These are phyloP conservation scores for Brachyhypopomus occidentalis DNA, from an alignment of 2,113 vertebrate species.

Conservation along the genomic window DNA sequence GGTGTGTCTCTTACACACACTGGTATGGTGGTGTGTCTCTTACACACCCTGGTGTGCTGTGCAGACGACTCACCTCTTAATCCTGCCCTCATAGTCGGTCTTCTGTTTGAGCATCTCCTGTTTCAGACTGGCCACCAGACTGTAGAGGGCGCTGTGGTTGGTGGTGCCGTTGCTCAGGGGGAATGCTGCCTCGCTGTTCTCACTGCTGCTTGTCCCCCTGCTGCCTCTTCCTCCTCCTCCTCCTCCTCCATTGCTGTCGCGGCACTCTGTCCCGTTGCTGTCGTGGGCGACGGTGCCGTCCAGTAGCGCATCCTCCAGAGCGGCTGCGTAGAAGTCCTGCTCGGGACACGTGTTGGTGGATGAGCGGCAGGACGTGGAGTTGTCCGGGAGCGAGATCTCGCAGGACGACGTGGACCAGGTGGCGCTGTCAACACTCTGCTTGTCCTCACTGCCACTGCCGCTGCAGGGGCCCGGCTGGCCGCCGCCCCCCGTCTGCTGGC, in stretches of 20 bases:
- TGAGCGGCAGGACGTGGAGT: constrained; percentile 92
- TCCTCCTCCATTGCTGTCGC: constrained; percentile 38
- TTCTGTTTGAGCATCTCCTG: constrained; percentile 98
- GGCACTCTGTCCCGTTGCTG: constrained; percentile 57
- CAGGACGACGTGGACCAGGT: constrained; percentile 99
- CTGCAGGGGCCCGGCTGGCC: constrained; percentile 57
- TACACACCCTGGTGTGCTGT: neutral
- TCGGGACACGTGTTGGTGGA: constrained; percentile 97
- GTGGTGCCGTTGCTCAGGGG: constrained; percentile 72
- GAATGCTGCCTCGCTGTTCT: constrained; percentile 83
- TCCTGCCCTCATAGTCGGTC: constrained; percentile 89
- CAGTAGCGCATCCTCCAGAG: constrained; percentile 83
- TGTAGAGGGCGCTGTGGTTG: constrained; percentile 92
- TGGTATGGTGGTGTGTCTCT: too few relatives aligned
- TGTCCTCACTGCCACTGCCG: constrained; percentile 85
- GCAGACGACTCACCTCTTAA: constrained; percentile 84
- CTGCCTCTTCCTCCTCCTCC: constrained; percentile 75
- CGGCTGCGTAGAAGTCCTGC: constrained; percentile 85
- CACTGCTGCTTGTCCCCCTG: constrained; percentile 86
- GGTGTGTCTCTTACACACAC: too few relatives aligned
- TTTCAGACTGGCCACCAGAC: constrained; percentile 92
- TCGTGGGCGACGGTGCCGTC: constrained; percentile 68
- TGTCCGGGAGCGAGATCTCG: constrained; percentile 94
- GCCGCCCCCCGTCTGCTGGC: constrained; percentile 72
- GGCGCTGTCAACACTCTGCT: constrained; percentile 95